Conservation (phyloP, 2,113 vertebrate genomes). For the Lucifuga dentata region DNA sequence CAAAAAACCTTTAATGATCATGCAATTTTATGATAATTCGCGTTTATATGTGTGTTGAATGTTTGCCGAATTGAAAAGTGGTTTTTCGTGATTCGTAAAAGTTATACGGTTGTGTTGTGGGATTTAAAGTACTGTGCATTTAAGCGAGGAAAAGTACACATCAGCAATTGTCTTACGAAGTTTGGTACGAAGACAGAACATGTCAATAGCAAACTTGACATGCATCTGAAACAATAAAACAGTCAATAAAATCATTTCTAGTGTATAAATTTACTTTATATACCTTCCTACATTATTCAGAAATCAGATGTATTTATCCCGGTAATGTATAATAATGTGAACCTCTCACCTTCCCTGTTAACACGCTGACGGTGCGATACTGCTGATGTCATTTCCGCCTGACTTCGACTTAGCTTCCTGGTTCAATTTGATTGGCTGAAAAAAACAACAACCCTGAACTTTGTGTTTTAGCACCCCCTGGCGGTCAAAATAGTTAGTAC, state of each 20-base stretch:
- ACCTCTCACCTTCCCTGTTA: slow-evolving; percentile 61
- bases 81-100: accelerated
- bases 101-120: accelerated
- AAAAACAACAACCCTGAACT: not conserved
- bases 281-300: too few species aligned
- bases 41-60: not conserved
- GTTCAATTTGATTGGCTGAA: slow-evolving; percentile 33
- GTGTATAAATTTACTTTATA: too few species aligned
- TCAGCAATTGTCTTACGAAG: not conserved
- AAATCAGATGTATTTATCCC: not conserved
- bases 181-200: slow-evolving; percentile 6
- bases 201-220: too few species aligned
- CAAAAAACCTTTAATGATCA: too few species aligned
- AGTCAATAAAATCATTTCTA: too few species aligned
- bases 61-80: not conserved
- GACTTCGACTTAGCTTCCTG: not conserved
- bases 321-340: not conserved
- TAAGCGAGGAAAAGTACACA: accelerated
- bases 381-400: slow-evolving; percentile 47
- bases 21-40: accelerated
- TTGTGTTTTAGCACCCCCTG: slow-evolving; percentile 8
- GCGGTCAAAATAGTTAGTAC: not conserved
- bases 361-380: slow-evolving; percentile 35
- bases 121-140: not conserved
- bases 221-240: too few species aligned